These are phyloP conservation scores for Gymnothorax javanicus DNA, from an alignment of 2,797 vertebrate genomes.

Conservation along the genomic window DNA sequence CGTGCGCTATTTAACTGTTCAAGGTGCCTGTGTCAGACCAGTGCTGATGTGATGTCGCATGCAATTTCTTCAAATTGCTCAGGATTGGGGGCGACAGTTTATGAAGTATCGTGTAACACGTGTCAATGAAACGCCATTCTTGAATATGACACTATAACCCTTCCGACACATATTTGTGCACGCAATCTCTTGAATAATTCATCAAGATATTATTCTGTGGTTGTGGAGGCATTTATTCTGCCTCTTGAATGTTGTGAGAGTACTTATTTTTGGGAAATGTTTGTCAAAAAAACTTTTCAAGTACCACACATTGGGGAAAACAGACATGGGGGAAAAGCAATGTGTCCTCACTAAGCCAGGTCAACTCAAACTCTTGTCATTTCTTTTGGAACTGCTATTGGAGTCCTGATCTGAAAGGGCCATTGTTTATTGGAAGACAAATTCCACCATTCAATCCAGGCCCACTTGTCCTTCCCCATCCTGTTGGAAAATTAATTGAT, in stretches of 20 bases:
- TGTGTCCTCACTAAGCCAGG: not conserved
- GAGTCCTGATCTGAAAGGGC: not conserved
- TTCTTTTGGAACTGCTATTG: not conserved
- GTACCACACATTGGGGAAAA: not conserved
- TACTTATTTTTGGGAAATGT: not conserved
- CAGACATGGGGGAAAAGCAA: not conserved
- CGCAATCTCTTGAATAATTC: not conserved
- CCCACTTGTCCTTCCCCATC: not conserved
- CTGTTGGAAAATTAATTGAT: not conserved
- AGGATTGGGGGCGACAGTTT: not conserved
- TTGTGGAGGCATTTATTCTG: not conserved
- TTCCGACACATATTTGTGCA: not conserved
- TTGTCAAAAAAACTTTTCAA: not conserved
- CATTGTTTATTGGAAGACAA: not conserved
- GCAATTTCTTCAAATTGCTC: too few relatives aligned
- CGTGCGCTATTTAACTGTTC: not conserved
- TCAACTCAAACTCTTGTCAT: not conserved
- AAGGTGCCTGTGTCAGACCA: not conserved
- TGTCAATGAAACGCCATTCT: not conserved
- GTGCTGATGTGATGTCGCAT: not conserved
- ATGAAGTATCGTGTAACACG: not conserved
- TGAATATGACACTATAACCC: not conserved
- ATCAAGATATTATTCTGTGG: not conserved
- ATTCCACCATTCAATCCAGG: not conserved
- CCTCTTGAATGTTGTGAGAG: not conserved